phyloP scores from a whole-genome alignment of 1,140 invertebrate species.

The Drosophila repleta region DNA sequence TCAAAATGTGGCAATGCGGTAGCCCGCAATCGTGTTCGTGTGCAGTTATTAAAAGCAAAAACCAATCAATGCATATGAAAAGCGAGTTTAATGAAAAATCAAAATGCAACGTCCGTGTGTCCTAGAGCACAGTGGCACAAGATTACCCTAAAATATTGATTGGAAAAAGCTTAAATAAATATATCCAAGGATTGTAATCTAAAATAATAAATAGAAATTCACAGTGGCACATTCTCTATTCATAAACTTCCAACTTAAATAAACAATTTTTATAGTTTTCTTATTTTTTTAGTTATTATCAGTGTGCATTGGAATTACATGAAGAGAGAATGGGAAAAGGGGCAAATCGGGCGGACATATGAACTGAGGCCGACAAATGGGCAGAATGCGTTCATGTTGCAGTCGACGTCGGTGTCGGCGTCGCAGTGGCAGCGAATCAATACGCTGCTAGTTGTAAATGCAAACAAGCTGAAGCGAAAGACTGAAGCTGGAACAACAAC shows the following conservation, averaged over 20 bases:
- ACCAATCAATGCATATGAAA: conserved; percentile 39
- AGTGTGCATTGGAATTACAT: conserved; percentile 16
- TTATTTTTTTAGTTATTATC: not conserved
- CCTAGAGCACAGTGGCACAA: conserved; percentile 15
- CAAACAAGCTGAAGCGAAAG: conserved; percentile 42
- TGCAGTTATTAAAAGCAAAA: conserved; percentile 42
- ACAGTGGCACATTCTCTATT: not conserved
- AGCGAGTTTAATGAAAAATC: conserved; percentile 53
- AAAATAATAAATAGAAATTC: not conserved
- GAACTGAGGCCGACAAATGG: conserved; percentile 61
- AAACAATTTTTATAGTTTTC: not conserved
- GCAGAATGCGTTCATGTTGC: conserved; percentile 62
- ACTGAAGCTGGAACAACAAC: conserved; percentile 29
- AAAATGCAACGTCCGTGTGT: not conserved
- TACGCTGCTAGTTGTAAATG: conserved; percentile 48
- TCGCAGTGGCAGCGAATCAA: conserved; percentile 60
- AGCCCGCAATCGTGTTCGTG: conserved; percentile 9
- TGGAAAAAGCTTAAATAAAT: not conserved
- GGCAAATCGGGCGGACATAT: conserved; percentile 38
- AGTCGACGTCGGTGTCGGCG: not conserved
- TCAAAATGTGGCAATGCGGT: conserved; percentile 21
- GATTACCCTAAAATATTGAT: not conserved
- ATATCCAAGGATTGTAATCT: not conserved
- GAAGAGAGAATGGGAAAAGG: conserved; percentile 6
- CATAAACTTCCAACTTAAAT: not conserved